Conservation (phyloP, 2,113 vertebrate genomes). For the Cariama cristata region DNA sequence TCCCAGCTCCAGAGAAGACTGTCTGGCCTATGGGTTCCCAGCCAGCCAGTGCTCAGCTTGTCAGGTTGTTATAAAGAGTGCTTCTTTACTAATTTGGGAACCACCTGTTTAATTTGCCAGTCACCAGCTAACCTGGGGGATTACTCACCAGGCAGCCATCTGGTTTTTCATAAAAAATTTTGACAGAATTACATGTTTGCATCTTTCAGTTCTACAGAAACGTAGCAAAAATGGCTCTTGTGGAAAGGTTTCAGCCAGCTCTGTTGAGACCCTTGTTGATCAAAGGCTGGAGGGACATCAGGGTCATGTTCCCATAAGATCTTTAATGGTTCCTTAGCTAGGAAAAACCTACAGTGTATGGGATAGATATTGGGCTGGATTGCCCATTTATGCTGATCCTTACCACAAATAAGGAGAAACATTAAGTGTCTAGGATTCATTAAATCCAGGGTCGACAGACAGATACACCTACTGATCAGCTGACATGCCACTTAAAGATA, state of each 20-base stretch:
- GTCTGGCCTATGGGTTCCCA: neutral
- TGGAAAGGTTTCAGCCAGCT: neutral
- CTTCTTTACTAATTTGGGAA: neutral
- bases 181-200: neutral
- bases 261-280: neutral
- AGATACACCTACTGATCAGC: neutral
- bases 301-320: neutral
- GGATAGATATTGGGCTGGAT: neutral
- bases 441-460: neutral
- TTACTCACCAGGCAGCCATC: neutral
- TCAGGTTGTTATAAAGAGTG: neutral
- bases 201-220: neutral
- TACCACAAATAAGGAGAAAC: neutral
- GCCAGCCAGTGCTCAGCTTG: neutral
- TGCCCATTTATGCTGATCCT: neutral
- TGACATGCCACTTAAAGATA: constrained; percentile 24
- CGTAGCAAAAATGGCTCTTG: neutral
- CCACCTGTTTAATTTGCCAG: neutral
- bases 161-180: neutral
- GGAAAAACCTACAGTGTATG: neutral
- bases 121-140: neutral
- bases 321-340: neutral
- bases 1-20: neutral
- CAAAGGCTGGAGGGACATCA: neutral
- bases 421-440: neutral